These are phyloP conservation scores for Linyphia triangularis DNA, from an alignment of 2,888 invertebrate species.

Conservation along the genomic window DNA sequence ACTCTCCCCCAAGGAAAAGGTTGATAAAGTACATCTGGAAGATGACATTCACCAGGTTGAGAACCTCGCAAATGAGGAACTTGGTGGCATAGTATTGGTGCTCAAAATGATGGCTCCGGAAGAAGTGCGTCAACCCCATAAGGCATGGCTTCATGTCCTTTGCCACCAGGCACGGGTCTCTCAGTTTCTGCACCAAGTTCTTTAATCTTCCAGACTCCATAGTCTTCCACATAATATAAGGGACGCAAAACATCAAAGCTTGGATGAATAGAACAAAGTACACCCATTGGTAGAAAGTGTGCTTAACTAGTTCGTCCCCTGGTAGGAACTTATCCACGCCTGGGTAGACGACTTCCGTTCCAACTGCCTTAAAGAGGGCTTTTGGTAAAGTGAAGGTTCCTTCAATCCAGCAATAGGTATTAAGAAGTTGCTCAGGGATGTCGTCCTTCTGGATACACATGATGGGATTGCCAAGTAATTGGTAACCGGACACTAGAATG, in stretches of 20 bases:
- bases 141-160: conserved; percentile 62
- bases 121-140: conserved; percentile 74
- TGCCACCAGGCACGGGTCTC: conserved; percentile 74
- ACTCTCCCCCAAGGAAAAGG: conserved; percentile 77
- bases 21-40: conserved; percentile 77
- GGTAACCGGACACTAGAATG: conserved; percentile 75
- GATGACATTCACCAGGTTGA: conserved; percentile 77
- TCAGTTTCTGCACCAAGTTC: conserved; percentile 75
- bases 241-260: conserved; percentile 78
- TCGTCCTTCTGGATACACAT: conserved; percentile 87
- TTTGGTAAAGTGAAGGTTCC: conserved; percentile 78
- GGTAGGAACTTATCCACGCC: conserved; percentile 80
- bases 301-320: conserved; percentile 75
- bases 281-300: conserved; percentile 79
- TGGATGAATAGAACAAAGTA: conserved; percentile 79
- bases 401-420: conserved; percentile 89
- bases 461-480: conserved; percentile 87
- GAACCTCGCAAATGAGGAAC: conserved; percentile 77
- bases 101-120: conserved; percentile 63
- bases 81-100: conserved; percentile 76
- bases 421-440: conserved; percentile 93
- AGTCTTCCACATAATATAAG: conserved; percentile 77
- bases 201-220: conserved; percentile 76
- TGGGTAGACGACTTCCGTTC: conserved; percentile 74
- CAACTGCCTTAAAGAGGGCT: conserved; percentile 76